Evolutionary conservation across 2,888 invertebrate genomes (phyloP), one percentile per base, ranked within the genome.

Genomic region (Electrophaes corylata): DNA sequence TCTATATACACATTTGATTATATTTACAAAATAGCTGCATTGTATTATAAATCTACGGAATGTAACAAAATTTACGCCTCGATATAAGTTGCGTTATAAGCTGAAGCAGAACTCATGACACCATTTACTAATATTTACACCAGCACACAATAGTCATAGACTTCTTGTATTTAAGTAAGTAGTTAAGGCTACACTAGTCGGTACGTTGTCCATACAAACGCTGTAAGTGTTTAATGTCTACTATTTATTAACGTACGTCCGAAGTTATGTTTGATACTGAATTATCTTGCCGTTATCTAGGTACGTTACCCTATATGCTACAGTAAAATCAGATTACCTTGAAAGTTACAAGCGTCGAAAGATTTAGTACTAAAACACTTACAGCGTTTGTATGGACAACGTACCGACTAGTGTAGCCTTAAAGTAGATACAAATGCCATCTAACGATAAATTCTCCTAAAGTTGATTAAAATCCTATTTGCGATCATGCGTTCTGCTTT

Each of bases 11-110:
- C 69, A 84, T 79, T 80, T 79, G 65, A 72, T 75, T 74, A 76
- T 78, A 84, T 91, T 87, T 91, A 87, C 89, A 91, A 79, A 77
- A 72, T 78, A 83, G 83, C 83, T 82, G 81, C 79, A 76, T 76
- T 80, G 76, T 78, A 69, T 73, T 80, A 65, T 71, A 72, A 81
- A 81, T 68, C 68, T 76, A 86, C 89, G 91, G 91, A 91, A 91
- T 91, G 91, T 90, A 79, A 81, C 70, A 79, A 79, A 72, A 40
- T 45, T 45, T 40, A 55, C 47, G 53, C 49, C 46, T 71, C 71
- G 79, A 78, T 78, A 72, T 70, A 69, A 77, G 78, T 61, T 60
- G 63, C 65, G 64, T 62, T 64, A 80, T 83, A 80, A 73, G 81
- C 81, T 86, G 76, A 82, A 80, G 70, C 67, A 67, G 70, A 64